Percentiles rank a stretch among this genome's conserved stretches.
These are phyloP conservation scores for Ptilonorhynchus violaceus DNA, from an alignment of 2,113 vertebrate species.

Conservation along the genomic window DNA sequence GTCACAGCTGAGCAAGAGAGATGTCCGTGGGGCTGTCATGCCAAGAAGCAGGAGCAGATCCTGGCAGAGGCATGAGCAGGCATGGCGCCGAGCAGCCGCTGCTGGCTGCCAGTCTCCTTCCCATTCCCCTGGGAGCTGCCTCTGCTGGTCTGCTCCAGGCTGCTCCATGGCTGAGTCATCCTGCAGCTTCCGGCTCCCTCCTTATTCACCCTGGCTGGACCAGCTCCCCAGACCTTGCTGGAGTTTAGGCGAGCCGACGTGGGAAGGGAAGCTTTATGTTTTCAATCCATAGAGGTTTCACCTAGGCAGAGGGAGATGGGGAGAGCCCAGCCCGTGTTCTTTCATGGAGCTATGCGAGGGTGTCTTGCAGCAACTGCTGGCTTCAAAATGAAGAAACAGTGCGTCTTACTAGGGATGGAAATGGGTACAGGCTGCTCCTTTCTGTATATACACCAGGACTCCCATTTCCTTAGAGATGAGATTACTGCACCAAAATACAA, in stretches of 20 bases:
- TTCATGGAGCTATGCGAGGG: accelerated
- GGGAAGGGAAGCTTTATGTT: not conserved
- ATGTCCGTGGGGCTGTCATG: not conserved
- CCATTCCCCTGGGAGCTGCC: not conserved
- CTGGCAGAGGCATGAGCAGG: not conserved
- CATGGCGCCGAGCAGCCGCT: accelerated
- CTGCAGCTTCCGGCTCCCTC: not conserved
- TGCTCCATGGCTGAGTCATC: not conserved
- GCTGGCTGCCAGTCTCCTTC: not conserved
- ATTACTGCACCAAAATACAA: not conserved
- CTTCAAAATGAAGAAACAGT: not conserved
- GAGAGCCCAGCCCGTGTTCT: not conserved
- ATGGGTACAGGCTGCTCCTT: not conserved
- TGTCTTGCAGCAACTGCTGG: not conserved
- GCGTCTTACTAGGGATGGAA: not conserved
- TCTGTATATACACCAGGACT: not conserved
- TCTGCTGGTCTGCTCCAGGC: accelerated
- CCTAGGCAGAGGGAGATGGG: not conserved
- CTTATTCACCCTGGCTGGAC: not conserved
- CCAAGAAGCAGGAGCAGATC: not conserved
- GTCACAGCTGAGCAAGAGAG: not conserved
- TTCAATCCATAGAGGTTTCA: not conserved
- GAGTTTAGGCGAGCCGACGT: not conserved
- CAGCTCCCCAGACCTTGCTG: not conserved
- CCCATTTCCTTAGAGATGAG: not conserved